Percentiles rank a stretch among this genome's conserved stretches.
These are phyloP conservation scores for Lasaia peninsularis DNA, from an alignment of 1,140 invertebrate species.

Conservation along the genomic window DNA sequence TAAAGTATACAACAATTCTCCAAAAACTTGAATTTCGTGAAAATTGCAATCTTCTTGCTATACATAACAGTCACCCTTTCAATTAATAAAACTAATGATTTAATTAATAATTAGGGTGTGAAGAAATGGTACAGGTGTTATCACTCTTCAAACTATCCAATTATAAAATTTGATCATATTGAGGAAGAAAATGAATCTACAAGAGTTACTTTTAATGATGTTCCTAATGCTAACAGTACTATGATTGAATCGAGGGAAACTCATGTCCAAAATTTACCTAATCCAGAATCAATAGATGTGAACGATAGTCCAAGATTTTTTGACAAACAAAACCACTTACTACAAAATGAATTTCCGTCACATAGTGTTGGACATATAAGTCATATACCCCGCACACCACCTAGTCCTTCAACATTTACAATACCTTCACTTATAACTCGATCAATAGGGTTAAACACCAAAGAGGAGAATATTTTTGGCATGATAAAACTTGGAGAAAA, in stretches of 20 bases:
- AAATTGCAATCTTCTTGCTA: constrained; percentile 34
- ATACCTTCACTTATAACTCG: constrained; percentile 48
- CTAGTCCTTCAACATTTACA: constrained; percentile 47
- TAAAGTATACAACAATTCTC: constrained; percentile 43
- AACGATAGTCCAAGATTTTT: not conserved
- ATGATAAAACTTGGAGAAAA: constrained; percentile 62
- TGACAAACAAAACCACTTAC: not conserved
- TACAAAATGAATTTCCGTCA: constrained; percentile 9
- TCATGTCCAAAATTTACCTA: constrained; percentile 3
- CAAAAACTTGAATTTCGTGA: constrained; percentile 58
- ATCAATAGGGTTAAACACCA: constrained; percentile 25
- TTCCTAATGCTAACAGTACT: constrained; percentile 50
- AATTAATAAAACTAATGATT: constrained; percentile 22
- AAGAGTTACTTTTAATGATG: constrained; percentile 31
- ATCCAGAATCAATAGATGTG: not conserved
- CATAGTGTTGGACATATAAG: constrained; percentile 52
- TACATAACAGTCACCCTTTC: not conserved
- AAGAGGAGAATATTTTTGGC: constrained; percentile 51
- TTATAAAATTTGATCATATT: constrained; percentile 52
- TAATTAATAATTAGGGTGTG: constrained; percentile 47
- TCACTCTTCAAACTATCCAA: constrained; percentile 58
- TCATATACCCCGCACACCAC: constrained; percentile 58
- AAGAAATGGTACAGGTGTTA: constrained; percentile 64
- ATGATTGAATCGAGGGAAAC: constrained; percentile 30
- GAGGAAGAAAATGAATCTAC: constrained; percentile 39